Evolutionary conservation across 2,888 invertebrate species (phyloP), one percentile per base, ranked within the genome.

Genomic region (Platycheirus albimanus): DNA sequence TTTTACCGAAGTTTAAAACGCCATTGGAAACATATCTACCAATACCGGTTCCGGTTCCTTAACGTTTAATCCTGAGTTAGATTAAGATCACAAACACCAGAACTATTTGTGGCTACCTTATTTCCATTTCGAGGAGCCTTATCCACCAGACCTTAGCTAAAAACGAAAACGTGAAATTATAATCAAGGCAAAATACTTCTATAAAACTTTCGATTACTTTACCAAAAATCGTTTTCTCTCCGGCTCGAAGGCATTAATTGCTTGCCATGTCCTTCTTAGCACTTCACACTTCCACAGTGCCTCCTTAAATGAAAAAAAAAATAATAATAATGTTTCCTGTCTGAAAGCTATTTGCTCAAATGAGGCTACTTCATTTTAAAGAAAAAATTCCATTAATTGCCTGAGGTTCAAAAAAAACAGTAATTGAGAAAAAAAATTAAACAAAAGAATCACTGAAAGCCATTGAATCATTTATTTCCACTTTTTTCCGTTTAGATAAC

Each of bases 171-270:
- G 11, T 41, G 19, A 78, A 78, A 83, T 83, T 78, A 78, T n/a
- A n/a, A n/a, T n/a, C n/a, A n/a, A n/a, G n/a, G n/a, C n/a, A n/a
- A 74, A 78, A 78, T 56, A 51, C 67, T 61, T 28, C 24, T 51
- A 67, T 47, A 51, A 83, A 83, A 83, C 83, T 83, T 83, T 83
- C 78, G 64, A 78, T 81, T 76, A 67, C 77, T 63, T 64, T 36
- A 52, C 30, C 63, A 38, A 49, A 61, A 79, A 79, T 70, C 64
- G 41, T 64, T 63, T 54, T 61, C 36, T 70, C 49, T 63, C n/a
- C 51, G 51, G 66, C 76, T 61, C 10, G 17, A 41, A 63, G 77
- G 71, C 54, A 67, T 76, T 76, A 75, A 81, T 72, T 72, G 67
- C 69, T 74, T 45, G 30, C 36, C 56, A 64, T 71, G 77, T 77